Percentiles rank a stretch among this genome's conserved stretches.
phyloP scores from a whole-genome alignment of 2,113 vertebrate species.

The Nestor notabilis region DNA sequence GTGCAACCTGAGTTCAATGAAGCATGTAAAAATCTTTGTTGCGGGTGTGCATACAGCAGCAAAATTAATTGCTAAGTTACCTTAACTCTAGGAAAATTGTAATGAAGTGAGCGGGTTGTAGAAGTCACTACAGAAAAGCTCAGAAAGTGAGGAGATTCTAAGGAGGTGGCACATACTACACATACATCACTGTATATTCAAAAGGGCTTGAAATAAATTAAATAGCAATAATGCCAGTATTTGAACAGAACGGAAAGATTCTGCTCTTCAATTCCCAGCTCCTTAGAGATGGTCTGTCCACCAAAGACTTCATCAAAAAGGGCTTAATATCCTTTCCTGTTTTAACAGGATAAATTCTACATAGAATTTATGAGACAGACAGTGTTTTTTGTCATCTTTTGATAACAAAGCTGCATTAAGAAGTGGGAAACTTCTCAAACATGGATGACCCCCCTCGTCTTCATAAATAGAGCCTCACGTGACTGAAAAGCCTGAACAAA shows the following conservation, averaged over 20 bases:
- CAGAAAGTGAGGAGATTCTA: neutral
- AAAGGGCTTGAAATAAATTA: neutral
- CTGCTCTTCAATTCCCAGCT: neutral
- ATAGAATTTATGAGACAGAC: accelerated
- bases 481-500: neutral
- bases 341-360: neutral
- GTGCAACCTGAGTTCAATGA: neutral
- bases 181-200: neutral
- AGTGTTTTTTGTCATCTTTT: neutral
- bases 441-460: neutral
- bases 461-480: neutral
- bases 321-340: neutral
- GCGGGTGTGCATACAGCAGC: neutral
- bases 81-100: neutral
- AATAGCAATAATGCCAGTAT: neutral
- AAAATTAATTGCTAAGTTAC: neutral
- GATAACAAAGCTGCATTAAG: neutral
- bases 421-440: neutral
- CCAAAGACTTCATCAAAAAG: neutral
- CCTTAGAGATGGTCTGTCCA: neutral
- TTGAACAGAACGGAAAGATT: neutral
- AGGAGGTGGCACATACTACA: neutral
- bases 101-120: neutral
- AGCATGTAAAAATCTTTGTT: neutral
- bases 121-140: neutral